phyloP scores from a whole-genome alignment of 2,888 invertebrate genomes.

The Ommatoiulus sabulosus region DNA sequence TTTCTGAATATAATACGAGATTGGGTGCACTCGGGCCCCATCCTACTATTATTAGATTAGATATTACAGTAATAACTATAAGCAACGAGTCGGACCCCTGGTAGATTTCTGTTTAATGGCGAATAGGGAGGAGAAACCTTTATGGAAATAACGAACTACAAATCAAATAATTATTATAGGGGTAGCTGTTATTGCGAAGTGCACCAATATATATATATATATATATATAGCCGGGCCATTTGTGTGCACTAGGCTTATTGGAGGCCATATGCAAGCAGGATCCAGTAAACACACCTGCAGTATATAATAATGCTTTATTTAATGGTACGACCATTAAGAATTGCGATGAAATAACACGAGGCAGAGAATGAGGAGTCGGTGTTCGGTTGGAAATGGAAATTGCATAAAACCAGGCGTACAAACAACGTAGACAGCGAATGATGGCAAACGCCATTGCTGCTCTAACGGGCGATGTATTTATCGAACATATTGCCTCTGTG shows the following conservation, averaged over 20 bases:
- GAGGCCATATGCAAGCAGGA: slow-evolving; percentile 18
- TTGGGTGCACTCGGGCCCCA: neutral
- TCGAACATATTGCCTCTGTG: neutral
- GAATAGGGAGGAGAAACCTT: neutral
- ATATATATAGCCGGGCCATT: slow-evolving; percentile 28
- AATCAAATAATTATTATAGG: slow-evolving; percentile 39
- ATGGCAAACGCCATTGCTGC: neutral
- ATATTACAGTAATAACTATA: slow-evolving; percentile 14
- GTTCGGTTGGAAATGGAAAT: neutral
- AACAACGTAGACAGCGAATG: neutral
- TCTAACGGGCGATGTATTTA: neutral
- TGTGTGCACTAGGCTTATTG: slow-evolving; percentile 22
- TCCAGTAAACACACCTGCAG: slow-evolving; percentile 24
- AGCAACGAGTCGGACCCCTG: slow-evolving; percentile 17
- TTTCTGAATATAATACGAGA: slow-evolving; percentile 23
- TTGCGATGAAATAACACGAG: neutral
- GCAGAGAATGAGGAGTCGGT: slow-evolving; percentile 31
- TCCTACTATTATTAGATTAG: slow-evolving; percentile 11
- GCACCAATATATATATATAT: slow-evolving; percentile 12
- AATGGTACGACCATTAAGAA: slow-evolving; percentile 27
- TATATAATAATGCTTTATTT: slow-evolving; percentile 40
- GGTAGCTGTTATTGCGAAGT: slow-evolving; percentile 36
- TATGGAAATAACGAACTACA: slow-evolving; percentile 24
- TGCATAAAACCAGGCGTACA: neutral
- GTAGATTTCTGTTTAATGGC: neutral